phyloP scores from a whole-genome alignment of 2,888 invertebrate genomes.

The Caenorhabditis doughertyi region DNA sequence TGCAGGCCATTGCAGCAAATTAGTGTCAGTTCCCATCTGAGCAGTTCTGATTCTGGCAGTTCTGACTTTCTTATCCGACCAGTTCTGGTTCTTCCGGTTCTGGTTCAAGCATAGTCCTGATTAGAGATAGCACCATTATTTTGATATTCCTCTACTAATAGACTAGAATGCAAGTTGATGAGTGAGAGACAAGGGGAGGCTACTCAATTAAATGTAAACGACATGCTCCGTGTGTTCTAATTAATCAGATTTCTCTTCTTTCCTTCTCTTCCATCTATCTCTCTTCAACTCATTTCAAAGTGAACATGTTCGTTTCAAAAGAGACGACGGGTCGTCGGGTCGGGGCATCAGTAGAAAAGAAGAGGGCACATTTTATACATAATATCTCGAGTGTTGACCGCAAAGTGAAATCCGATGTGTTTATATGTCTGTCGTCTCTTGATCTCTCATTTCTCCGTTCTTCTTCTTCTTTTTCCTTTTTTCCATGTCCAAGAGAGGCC shows the following conservation, averaged over 20 bases:
- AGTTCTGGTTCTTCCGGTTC: no score
- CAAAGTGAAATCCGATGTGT: slow-evolving; percentile 53
- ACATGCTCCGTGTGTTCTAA: background rate
- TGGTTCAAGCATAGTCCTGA: no score
- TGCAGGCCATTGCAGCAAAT: no score
- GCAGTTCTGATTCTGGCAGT: no score
- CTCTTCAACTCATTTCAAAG: slow-evolving; percentile 18
- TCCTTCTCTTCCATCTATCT: background rate
- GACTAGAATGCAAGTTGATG: no score
- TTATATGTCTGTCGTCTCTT: slow-evolving; percentile 35
- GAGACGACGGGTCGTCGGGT: slow-evolving; percentile 1
- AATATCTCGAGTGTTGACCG: slow-evolving; percentile 62
- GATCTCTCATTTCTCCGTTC: slow-evolving; percentile 32
- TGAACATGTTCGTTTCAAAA: background rate
- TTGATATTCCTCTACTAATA: no score
- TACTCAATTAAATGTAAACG: background rate
- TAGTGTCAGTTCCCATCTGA: no score
- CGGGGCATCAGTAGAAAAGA: no score
- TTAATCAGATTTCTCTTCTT: background rate
- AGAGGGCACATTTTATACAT: slow-evolving; percentile 22
- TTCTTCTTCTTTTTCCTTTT: background rate
- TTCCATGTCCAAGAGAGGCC: slow-evolving; percentile 4
- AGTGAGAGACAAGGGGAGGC: no score
- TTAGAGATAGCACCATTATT: no score
- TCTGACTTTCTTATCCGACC: no score